Base-by-base conservation (phyloP, 2,113 vertebrate species). In the Cyphomyrus plagiostoma region DNA sequence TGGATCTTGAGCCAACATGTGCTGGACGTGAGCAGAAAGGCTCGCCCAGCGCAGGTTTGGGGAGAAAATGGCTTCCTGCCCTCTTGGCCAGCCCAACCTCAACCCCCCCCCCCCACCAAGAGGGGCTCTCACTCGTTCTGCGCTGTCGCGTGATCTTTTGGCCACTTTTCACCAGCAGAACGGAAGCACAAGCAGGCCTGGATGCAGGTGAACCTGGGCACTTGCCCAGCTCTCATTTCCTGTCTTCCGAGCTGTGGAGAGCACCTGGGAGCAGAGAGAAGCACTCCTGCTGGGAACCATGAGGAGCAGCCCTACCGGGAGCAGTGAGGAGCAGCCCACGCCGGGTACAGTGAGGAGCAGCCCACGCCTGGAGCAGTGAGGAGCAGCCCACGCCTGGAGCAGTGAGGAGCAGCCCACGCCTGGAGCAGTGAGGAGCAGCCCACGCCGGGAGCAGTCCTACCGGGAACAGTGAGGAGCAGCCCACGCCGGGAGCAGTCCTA, bases 201-300 rank as follows among this genome's bases (percentile, higher is more conserved):
- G 90, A 90, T 91, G 88, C 94, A 95, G 94, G 94, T 94, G 93
- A 95, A 89, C 91, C 91, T 92, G 94, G 95, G 94, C 94, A 92
- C 93, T 93, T 92, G 94, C 95, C 90, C 93, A 91, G 90, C 90
- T 90, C 35, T 93, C 90, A 95, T 95, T 95, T 96, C 96, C 96
- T 95, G 94, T 93, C 91, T 46, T 56, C 88, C 21, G 91, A 19
- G 62, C n/a, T 30, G n/a, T 26, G 62, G 62, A 66, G n/a, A 26
- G 92, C 92, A 91, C 92, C 91, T 92, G 92, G 93, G 93, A 85
- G 88, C 87, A 80, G 93, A 92, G 94, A 62, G 58, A 0, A 9
- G 7, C 7, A 62, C 23, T 1, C 58, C 56, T 9, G 2, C 56
- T 1, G 1, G 56, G 91, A 13, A 9, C 19, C 23, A 21, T 58